Evolutionary conservation across 2,888 invertebrate genomes (phyloP).

Genomic region (Ceramica pisi): DNA sequence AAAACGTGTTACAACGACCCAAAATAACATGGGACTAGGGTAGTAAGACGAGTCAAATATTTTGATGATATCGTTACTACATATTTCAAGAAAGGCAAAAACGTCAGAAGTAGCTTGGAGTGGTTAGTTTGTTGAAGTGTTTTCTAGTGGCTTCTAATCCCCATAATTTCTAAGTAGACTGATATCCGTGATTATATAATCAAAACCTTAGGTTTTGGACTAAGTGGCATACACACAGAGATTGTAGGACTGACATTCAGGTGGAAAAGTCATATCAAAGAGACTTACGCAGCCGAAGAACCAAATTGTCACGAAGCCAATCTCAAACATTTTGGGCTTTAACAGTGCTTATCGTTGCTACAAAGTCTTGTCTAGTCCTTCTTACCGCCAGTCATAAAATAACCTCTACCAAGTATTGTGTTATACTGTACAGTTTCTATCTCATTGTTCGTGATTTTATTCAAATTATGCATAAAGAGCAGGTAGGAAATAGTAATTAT

Average conservation of each 20-base stretch:
- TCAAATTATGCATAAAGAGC: constrained; percentile 62
- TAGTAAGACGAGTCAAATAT: not conserved
- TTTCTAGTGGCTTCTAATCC: constrained; percentile 22
- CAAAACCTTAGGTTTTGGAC: no score
- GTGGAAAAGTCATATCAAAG: no score
- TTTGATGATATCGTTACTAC: not conserved
- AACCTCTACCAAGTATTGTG: not conserved
- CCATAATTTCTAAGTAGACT: not conserved
- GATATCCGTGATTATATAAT: no score
- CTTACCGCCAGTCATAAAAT: not conserved
- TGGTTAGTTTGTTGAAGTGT: constrained; percentile 10
- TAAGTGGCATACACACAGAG: no score
- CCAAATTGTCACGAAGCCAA: no score
- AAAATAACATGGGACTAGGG: no score
- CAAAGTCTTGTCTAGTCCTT: no score
- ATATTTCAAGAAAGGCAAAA: not conserved
- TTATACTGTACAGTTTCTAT: constrained; percentile 26
- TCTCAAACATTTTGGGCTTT: no score
- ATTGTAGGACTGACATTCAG: no score
- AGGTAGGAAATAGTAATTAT: constrained; percentile 64
- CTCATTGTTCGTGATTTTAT: constrained; percentile 63
- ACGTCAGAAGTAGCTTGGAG: not conserved
- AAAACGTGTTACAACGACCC: no score
- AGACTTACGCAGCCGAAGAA: no score
- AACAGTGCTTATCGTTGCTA: no score